Conservation (phyloP, 64 coral and sea anemone species). For the Montipora sp. region DNA sequence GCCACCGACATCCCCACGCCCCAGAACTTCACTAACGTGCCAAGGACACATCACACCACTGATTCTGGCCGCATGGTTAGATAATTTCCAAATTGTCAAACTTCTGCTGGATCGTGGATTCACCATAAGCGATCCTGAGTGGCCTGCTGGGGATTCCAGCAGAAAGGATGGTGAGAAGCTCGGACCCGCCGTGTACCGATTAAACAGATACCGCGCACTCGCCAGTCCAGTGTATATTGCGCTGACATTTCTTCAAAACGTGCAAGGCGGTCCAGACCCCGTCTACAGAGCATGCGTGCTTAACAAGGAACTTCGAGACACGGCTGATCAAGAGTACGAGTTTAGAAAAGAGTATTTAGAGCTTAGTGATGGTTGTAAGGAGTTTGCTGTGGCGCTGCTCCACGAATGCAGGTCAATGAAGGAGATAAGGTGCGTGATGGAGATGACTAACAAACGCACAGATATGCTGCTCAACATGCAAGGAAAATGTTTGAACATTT, state of each 20-base stretch:
- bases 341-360: conserved; percentile 45
- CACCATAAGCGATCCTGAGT: background rate
- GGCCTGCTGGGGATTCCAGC: background rate
- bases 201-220: conserved; percentile 36
- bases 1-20: background rate
- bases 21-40: background rate
- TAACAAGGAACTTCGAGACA: conserved; percentile 5
- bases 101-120: conserved; percentile 25
- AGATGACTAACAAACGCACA: background rate
- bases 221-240: conserved; percentile 25
- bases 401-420: conserved; percentile 38
- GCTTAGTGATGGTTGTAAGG: conserved; percentile 35
- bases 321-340: conserved; percentile 34
- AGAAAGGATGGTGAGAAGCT: background rate
- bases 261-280: conserved; percentile 21
- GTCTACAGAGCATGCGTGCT: conserved; percentile 21
- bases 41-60: conserved; percentile 17
- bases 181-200: conserved; percentile 8
- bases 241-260: conserved; percentile 17
- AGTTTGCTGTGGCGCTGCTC: conserved; percentile 27
- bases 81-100: conserved; percentile 35
- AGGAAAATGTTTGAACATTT: conserved; percentile 12
- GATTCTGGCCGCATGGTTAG: conserved; percentile 20
- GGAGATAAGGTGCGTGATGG: conserved; percentile 42
- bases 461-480: background rate